A percentile compares a stretch with the other conserved stretches of the same genome.
phyloP scores from a whole-genome alignment of 2,888 invertebrate genomes.

The Scaptomyza reducta region DNA sequence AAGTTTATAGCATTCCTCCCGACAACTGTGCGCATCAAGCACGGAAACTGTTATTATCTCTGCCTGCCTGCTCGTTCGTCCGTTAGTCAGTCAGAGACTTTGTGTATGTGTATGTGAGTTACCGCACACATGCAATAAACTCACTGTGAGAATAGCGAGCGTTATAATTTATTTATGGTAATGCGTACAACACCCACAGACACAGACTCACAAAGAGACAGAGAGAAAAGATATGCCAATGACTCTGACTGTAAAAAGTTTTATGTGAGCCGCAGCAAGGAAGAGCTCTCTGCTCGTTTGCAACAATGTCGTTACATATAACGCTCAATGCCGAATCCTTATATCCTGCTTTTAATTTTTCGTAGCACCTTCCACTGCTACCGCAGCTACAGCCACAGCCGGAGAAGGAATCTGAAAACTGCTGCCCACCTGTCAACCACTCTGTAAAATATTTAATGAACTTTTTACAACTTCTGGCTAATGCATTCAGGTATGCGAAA shows the following conservation, averaged over 20 bases:
- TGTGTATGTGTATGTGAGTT: conserved; percentile 54
- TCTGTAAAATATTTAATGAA: conserved; percentile 71
- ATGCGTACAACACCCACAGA: conserved; percentile 62
- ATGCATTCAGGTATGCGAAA: conserved; percentile 12
- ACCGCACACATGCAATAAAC: conserved; percentile 78
- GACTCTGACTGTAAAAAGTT: conserved; percentile 61
- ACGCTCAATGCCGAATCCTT: conserved; percentile 66
- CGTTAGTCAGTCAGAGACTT: conserved; percentile 30
- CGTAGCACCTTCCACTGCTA: conserved; percentile 55
- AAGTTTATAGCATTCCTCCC: conserved; percentile 47
- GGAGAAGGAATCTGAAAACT: not conserved
- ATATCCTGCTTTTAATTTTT: conserved; percentile 76
- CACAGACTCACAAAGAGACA: not conserved
- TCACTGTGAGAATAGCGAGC: conserved; percentile 66
- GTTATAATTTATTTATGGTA: conserved; percentile 80
- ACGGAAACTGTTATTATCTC: conserved; percentile 76
- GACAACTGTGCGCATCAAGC: conserved; percentile 39
- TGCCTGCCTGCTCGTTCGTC: conserved; percentile 57
- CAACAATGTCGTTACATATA: conserved; percentile 67
- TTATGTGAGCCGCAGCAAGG: conserved; percentile 55
- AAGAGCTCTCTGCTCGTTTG: conserved; percentile 8
- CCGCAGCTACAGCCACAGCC: not conserved
- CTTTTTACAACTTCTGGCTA: conserved; percentile 60
- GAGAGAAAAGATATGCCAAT: conserved; percentile 11
- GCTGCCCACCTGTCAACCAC: conserved; percentile 53